Evolutionary conservation across 2,113 vertebrate genomes (phyloP).

Genomic region (Puntigrus tetrazona): DNA sequence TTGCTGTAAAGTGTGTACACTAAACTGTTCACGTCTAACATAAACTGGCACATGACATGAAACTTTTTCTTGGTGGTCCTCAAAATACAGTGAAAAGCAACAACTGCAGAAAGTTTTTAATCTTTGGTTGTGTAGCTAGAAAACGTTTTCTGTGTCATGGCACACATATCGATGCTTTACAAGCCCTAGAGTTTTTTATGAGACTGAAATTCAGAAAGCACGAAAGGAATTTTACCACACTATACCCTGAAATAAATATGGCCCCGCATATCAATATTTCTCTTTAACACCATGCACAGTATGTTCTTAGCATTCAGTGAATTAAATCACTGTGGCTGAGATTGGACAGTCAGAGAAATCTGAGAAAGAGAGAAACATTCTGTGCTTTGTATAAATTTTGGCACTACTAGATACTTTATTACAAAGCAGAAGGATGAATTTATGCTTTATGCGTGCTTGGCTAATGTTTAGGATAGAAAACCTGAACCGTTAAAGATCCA

Average conservation of each 20-base stretch:
- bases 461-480: constrained; percentile 4
- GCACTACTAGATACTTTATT: constrained; percentile 20
- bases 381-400: constrained; percentile 35
- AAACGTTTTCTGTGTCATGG: constrained; percentile 19
- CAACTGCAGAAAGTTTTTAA: constrained; percentile 20
- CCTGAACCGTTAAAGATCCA: constrained; percentile 35
- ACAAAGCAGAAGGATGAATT: constrained; percentile 35
- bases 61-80: constrained; percentile 29
- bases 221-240: constrained; percentile 20
- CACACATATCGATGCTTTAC: constrained; percentile 33
- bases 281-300: constrained; percentile 15
- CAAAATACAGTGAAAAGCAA: constrained; percentile 19
- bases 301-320: constrained; percentile 1
- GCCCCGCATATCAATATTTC: not conserved
- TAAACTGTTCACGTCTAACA: not conserved
- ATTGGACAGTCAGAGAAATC: constrained; percentile 12
- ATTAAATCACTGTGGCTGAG: not conserved
- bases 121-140: not conserved
- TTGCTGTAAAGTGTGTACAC: not conserved
- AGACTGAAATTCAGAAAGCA: constrained; percentile 30
- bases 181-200: constrained; percentile 15
- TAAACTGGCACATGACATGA: not conserved
- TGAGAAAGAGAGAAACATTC: constrained; percentile 27
- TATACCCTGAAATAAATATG: not conserved
- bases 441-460: constrained; percentile 20